A percentile compares a stretch with the other conserved stretches of the same genome.
Conservation (phyloP, 2,797 vertebrate genomes). For the Borostomias antarcticus region DNA sequence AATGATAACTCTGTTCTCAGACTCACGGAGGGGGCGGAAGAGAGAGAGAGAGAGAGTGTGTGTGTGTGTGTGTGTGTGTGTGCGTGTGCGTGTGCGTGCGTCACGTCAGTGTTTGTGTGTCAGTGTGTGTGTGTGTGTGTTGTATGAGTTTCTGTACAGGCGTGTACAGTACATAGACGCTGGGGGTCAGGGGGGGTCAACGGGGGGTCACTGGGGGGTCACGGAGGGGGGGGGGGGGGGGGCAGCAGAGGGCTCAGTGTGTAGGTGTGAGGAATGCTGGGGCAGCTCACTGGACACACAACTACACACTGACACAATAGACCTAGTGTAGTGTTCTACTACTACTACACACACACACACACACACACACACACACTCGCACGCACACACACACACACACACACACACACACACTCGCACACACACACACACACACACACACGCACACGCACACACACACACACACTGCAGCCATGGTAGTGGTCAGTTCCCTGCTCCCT, state of each 20-base stretch:
- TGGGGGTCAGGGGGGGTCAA: background rate
- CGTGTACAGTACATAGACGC: no score
- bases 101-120: no score
- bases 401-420: no score
- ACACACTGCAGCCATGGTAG: no score
- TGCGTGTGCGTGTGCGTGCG: background rate
- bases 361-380: conserved; percentile 14
- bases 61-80: background rate
- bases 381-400: no score
- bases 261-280: background rate
- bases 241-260: no score
- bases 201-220: no score
- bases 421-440: no score
- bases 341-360: background rate
- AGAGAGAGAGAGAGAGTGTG: background rate
- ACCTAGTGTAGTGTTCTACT: conserved; percentile 43
- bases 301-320: conserved; percentile 47
- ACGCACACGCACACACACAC: no score
- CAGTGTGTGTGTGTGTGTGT: conserved; percentile 8
- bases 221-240: no score
- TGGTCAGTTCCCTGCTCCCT: no score
- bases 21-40: background rate
- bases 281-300: no score
- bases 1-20: conserved; percentile 32
- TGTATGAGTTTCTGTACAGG: background rate